These are phyloP conservation scores for Corythornis vintsioides DNA, from an alignment of 2,113 vertebrate genomes.

Conservation along the genomic window DNA sequence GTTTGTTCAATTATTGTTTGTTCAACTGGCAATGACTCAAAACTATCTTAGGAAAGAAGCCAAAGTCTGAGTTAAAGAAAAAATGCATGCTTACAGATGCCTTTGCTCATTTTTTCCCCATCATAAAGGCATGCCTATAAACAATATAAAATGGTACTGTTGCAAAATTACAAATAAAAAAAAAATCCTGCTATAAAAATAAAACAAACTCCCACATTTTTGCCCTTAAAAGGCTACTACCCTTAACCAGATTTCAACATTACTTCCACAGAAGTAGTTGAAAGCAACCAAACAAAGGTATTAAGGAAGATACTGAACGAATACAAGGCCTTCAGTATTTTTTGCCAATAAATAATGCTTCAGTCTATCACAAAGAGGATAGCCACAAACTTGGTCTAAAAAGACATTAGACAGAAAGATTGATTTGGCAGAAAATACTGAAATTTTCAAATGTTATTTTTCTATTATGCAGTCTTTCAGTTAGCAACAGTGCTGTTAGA, in stretches of 20 bases:
- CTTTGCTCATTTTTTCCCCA: background rate
- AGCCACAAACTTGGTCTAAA: background rate
- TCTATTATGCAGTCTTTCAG: background rate
- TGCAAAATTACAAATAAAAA: background rate
- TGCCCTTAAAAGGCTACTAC: background rate
- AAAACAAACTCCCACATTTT: background rate
- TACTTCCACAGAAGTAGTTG: background rate
- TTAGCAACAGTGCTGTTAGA: background rate
- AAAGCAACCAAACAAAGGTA: background rate
- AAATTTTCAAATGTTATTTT: background rate
- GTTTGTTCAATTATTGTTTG: background rate
- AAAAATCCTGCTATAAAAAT: background rate
- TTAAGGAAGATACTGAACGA: background rate
- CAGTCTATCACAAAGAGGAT: background rate
- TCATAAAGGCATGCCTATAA: background rate
- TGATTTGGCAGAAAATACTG: background rate
- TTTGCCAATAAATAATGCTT: background rate
- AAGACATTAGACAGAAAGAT: background rate
- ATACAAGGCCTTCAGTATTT: conserved; percentile 16
- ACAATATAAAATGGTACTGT: background rate
- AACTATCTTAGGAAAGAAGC: background rate
- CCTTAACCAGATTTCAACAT: background rate
- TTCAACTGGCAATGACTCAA: background rate
- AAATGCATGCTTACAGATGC: background rate
- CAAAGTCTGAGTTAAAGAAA: background rate